Percentiles rank a stretch among this genome's conserved stretches.
These are phyloP conservation scores for Raja brachyura DNA, from an alignment of 2,113 vertebrate genomes.

Conservation along the genomic window DNA sequence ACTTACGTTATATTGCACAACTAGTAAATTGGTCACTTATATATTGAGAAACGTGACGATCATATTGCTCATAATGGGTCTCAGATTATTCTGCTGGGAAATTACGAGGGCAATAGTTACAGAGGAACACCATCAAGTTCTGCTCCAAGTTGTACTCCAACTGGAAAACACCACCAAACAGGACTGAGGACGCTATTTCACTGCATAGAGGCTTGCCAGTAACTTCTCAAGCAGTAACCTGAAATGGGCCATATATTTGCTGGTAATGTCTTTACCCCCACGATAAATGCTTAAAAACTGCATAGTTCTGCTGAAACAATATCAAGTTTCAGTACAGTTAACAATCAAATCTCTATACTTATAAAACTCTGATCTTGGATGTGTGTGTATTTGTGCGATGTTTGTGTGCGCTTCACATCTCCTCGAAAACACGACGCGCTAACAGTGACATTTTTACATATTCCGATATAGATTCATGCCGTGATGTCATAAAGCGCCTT, in stretches of 20 bases:
- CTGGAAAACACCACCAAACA: not conserved
- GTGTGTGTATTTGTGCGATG: no score
- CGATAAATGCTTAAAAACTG: not conserved
- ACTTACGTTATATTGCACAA: not conserved
- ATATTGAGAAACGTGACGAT: not conserved
- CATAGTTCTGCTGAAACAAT: not conserved
- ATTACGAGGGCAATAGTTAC: not conserved
- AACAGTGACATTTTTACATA: no score
- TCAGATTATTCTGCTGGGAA: not conserved
- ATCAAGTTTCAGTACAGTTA: not conserved
- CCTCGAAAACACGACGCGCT: no score
- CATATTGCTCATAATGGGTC: not conserved
- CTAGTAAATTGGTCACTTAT: not conserved
- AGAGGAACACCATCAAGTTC: not conserved
- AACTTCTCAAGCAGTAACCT: not conserved
- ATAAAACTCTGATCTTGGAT: no score
- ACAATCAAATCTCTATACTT: no score
- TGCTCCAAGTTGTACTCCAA: not conserved
- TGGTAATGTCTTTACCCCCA: not conserved
- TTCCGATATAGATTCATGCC: no score
- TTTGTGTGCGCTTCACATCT: no score
- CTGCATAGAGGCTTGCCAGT: not conserved
- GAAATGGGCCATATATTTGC: not conserved
- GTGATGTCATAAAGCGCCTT: no score
- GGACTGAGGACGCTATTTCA: not conserved